Conservation (phyloP, 2,888 invertebrate species). For the Desoria tigrina region DNA sequence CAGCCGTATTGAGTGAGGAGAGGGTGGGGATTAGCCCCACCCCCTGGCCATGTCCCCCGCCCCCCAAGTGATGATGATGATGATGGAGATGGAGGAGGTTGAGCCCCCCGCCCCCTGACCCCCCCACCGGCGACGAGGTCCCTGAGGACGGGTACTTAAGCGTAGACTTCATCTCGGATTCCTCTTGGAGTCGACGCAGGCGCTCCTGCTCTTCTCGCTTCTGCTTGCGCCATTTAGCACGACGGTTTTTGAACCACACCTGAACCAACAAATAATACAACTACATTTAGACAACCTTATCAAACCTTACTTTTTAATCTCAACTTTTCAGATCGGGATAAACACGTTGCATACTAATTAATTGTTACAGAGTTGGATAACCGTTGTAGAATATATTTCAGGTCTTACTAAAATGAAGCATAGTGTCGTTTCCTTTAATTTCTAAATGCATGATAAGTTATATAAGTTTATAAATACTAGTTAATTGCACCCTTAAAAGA, state of each 20-base stretch:
- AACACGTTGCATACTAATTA: too few relatives aligned
- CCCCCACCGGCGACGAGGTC: slow-evolving; percentile 29
- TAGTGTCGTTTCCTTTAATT: too few relatives aligned
- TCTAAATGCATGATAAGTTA: too few relatives aligned
- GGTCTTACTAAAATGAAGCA: too few relatives aligned
- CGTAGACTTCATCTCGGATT: slow-evolving; percentile 56
- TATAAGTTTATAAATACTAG: too few relatives aligned
- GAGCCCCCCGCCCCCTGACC: slow-evolving; percentile 7
- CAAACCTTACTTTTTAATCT: neutral
- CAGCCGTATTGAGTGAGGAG: neutral
- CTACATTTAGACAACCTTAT: slow-evolving; percentile 34
- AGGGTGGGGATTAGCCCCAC: neutral
- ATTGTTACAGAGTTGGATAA: too few relatives aligned
- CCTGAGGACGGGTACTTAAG: slow-evolving; percentile 33
- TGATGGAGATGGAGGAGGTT: slow-evolving; percentile 30
- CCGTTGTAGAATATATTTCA: too few relatives aligned
- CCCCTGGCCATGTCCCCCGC: neutral
- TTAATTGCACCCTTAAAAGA: too few relatives aligned
- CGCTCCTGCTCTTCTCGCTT: slow-evolving; percentile 71
- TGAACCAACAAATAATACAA: slow-evolving; percentile 61
- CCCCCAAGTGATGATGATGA: slow-evolving; percentile 26
- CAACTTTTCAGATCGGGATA: too few relatives aligned
- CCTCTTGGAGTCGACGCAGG: slow-evolving; percentile 80
- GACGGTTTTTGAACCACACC: slow-evolving; percentile 96
- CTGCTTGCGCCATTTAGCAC: slow-evolving; percentile 95